Percentiles rank a stretch among this genome's conserved stretches.
phyloP scores from a whole-genome alignment of 2,888 invertebrate species.

The Catocala sponsa region DNA sequence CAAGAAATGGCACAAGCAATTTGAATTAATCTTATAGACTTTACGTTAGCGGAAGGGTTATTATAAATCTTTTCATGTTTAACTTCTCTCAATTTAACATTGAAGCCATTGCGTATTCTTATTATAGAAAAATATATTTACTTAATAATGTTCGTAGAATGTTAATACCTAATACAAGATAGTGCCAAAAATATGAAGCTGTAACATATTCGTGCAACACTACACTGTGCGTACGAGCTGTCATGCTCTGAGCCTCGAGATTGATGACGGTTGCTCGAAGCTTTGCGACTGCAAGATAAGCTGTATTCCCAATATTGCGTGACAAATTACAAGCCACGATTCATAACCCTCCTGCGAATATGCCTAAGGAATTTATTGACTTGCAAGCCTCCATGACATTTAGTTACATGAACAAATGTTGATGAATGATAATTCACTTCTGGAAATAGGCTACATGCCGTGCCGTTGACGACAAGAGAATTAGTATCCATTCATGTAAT shows the following conservation, averaged over 20 bases:
- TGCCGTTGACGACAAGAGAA: neutral
- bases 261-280: constrained; percentile 70
- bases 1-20: too few relatives aligned
- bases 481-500: constrained; percentile 3
- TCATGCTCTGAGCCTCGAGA: constrained; percentile 62
- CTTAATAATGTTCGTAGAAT: too few relatives aligned
- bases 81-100: too few relatives aligned
- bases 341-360: constrained; percentile 59
- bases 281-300: constrained; percentile 70
- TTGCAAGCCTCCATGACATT: constrained; percentile 48
- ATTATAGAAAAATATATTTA: neutral
- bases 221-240: constrained; percentile 51
- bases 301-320: constrained; percentile 74
- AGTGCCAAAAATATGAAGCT: neutral
- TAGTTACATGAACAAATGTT: constrained; percentile 28
- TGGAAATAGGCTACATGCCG: neutral
- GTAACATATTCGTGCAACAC: constrained; percentile 38
- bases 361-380: constrained; percentile 61
- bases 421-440: constrained; percentile 9
- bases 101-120: neutral
- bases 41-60: too few relatives aligned
- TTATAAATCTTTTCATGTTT: too few relatives aligned
- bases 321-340: constrained; percentile 66
- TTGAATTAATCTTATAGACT: too few relatives aligned
- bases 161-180: too few relatives aligned